Evolutionary conservation across 2,113 vertebrate genomes (phyloP), one percentile per base, ranked within the genome.

Genomic region (Ascaphus truei): DNA sequence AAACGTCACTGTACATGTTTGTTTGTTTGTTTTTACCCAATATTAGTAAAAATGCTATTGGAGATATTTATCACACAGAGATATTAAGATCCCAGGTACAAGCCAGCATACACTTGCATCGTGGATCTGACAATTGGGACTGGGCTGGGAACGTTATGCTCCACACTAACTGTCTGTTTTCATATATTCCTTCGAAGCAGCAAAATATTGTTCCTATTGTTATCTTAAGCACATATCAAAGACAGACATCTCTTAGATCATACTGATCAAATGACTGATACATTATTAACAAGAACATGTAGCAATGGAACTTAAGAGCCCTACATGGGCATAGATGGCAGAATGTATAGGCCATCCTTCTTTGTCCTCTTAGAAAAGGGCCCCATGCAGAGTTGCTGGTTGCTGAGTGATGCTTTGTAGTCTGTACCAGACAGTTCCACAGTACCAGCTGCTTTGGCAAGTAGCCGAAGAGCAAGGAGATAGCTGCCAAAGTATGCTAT

Each of bases 381-480:
- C 88, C 87, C 87, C 85, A 85, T 83, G 86, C 79, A 72, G 88
- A 88, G 88, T 84, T 82, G 83, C 89, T 90, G 89, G 88, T 90
- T 90, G 88, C 89, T 86, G 88, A 92, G 88, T 88, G 89, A 90
- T 82, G 88, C 88, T 90, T 91, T 90, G 90, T 92, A 89, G 89
- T 87, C 84, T 75, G 85, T 80, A 88, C 87, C 88, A 92, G 91
- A 89, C 83, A 84, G 84, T 84, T 86, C 87, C 86, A 85, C 86
- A 88, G 89, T 89, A 91, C 89, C 93, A 95, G 93, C 92, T 94
- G 93, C 88, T 92, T 84, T 93, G 93, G 93, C 93, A 88, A 84
- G 88, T 92, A 92, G 92, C 91, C 91, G 90, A 86, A 84, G 79
- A 81, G 86, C 89, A 84, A 87, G 83, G 84, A 87, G 80, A 88